phyloP scores from a whole-genome alignment of 2,888 invertebrate genomes.

The Anorthoa munda region DNA sequence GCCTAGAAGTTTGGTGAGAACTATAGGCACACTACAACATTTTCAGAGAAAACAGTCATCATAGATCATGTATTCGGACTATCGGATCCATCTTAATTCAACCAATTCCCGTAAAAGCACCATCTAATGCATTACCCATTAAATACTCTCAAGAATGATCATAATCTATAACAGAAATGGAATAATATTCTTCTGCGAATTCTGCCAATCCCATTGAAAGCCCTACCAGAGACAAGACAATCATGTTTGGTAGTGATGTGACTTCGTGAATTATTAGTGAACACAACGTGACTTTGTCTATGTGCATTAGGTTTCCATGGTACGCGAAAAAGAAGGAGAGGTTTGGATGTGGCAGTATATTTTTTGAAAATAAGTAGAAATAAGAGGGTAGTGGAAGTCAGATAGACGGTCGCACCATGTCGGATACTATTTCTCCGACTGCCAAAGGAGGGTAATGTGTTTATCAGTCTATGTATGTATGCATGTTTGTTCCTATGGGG shows the following conservation, averaged over 20 bases:
- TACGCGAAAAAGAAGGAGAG: no score
- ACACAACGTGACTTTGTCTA: conserved; percentile 27
- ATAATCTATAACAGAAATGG: not conserved
- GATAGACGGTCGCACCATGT: no score
- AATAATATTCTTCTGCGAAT: conserved; percentile 7
- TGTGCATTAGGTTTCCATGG: not conserved
- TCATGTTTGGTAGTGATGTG: conserved; percentile 2
- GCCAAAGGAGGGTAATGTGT: no score
- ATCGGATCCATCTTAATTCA: not conserved
- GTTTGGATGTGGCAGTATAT: conserved; percentile 2
- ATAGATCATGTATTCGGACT: no score
- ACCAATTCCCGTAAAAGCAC: conserved; percentile 2
- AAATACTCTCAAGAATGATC: not conserved
- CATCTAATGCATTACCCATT: not conserved
- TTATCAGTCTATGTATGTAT: no score
- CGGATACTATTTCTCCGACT: no score
- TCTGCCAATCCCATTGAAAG: conserved; percentile 32
- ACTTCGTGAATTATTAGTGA: conserved; percentile 43
- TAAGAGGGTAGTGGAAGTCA: no score
- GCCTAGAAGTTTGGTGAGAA: no score
- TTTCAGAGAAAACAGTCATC: not conserved
- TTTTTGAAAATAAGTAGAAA: no score
- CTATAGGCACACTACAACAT: no score
- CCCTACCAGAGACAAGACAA: not conserved
- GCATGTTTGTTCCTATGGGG: no score